A percentile compares a stretch with the other conserved stretches of the same genome.
Evolutionary conservation across 2,113 vertebrate genomes (phyloP).

Genomic region (Collichthys lucidus): DNA sequence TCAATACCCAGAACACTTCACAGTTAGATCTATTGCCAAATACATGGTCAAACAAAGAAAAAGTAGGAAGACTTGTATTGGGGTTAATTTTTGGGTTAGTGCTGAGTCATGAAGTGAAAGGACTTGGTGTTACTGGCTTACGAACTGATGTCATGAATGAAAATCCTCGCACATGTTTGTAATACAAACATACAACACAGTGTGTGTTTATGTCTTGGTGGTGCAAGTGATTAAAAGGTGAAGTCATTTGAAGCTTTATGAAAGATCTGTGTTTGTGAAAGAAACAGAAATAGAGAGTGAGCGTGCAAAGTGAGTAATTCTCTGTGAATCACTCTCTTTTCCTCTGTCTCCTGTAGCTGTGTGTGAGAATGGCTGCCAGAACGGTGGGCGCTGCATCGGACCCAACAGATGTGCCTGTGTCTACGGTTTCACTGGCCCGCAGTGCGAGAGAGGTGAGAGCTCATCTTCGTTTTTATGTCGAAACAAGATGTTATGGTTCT

Average conservation of each 20-base stretch:
- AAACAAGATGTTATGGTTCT: not conserved
- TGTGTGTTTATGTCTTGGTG: constrained; percentile 4
- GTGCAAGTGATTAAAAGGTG: constrained; percentile 17
- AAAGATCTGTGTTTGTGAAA: constrained; percentile 25
- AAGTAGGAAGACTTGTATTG: not conserved
- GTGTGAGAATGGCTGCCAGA: constrained; percentile 96
- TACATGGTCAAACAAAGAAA: not conserved
- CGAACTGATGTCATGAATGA: not conserved
- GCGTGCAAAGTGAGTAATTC: not conserved
- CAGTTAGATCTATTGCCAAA: not conserved
- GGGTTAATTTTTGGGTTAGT: not conserved
- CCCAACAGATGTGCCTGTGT: constrained; percentile 97
- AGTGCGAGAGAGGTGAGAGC: constrained; percentile 95
- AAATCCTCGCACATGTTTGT: constrained; percentile 11
- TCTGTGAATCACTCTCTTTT: constrained; percentile 3
- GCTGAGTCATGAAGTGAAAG: not conserved
- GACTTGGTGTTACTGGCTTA: not conserved
- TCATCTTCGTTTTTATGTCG: not conserved
- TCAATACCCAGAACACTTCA: not conserved
- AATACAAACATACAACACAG: not conserved
- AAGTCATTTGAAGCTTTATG: constrained; percentile 23
- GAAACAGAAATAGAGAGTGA: constrained; percentile 3
- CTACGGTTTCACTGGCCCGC: constrained; percentile 97
- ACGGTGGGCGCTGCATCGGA: constrained; percentile 95
- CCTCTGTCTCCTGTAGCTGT: constrained; percentile 84